Evolutionary conservation across 1,140 invertebrate genomes (phyloP), one percentile per base, ranked within the genome.

Genomic region (Papilio glaucus): DNA sequence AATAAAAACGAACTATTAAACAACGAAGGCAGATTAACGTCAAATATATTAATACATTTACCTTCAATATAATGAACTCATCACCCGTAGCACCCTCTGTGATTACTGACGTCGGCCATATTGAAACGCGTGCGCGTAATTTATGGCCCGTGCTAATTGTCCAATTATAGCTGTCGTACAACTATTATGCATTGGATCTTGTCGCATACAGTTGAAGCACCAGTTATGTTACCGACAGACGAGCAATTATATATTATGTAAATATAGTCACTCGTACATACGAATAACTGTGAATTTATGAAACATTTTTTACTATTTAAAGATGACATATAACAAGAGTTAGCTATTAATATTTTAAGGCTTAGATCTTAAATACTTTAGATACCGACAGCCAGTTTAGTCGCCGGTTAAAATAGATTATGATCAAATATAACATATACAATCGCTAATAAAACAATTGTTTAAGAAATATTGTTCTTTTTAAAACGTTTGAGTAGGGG

Each of bases 141-240:
- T 65, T 9, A 65, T 65, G 62, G 33, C 9, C 15, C 10, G 62
- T 65, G 62, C 9, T 65, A 65, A 65, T 65, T 65, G 18, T 39
- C 3, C 37, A 65, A 65, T 65, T 65, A 41, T 39, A 65, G 15
- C 33, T 65, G 62, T 65, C 62, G 10, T 65, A 18, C 39, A 65
- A 65, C 15, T 63, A 9, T 63, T 63, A 63, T 39, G 37, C n/a
- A 60, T 29, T 62, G 60, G 29, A 62, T 62, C 24, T 65, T 33
- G 33, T 21, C 37, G n/a, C 37, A 39, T 8, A n/a, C 37, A 63
- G 4, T 38, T 63, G 33, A 15, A 63, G 15, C 9, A 18, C 61
- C n/a, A 21, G 37, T 38, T 63, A 10, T 18, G n/a, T 63, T 39
- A 63, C 33, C 13, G 15, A 38, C 29, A 33, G 13, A 18, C 6